A percentile compares a stretch with the other conserved stretches of the same genome.
phyloP scores from a whole-genome alignment of 2,113 vertebrate species.

The Thunnus maccoyii region DNA sequence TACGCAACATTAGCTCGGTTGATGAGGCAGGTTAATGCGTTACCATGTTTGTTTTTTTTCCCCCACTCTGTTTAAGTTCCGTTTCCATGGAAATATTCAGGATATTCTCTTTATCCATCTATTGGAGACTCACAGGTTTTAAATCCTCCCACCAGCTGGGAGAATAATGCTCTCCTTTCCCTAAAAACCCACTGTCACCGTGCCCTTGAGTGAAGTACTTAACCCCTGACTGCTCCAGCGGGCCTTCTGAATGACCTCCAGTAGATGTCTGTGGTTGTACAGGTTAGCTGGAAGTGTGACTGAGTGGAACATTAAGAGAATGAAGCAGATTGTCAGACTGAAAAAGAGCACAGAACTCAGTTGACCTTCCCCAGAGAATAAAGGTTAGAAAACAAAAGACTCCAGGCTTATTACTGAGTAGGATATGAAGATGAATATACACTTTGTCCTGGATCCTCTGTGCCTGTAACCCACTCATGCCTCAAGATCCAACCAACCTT shows the following conservation, averaged over 20 bases:
- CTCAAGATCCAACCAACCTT: slow-evolving; percentile 78
- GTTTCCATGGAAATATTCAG: slow-evolving; percentile 40
- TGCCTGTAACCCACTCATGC: slow-evolving; percentile 68
- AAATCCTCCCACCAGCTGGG: slow-evolving; percentile 3
- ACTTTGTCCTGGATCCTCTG: slow-evolving; percentile 65
- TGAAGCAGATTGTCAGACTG: slow-evolving; percentile 28
- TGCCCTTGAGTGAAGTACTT: slow-evolving; percentile 11
- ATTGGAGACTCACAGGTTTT: slow-evolving; percentile 26
- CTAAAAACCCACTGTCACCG: slow-evolving; percentile 15
- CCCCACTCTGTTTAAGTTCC: slow-evolving; percentile 16
- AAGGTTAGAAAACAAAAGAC: slow-evolving; percentile 66
- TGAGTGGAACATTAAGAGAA: slow-evolving; percentile 33
- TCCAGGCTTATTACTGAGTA: slow-evolving; percentile 52
- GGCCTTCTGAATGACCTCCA: background rate
- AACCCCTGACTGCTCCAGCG: background rate
- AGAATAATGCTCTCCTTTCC: slow-evolving; percentile 15
- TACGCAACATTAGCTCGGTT: slow-evolving; percentile 40
- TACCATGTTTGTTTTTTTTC: slow-evolving; percentile 34
- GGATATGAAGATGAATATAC: slow-evolving; percentile 61
- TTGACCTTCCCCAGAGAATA: slow-evolving; percentile 62
- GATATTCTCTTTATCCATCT: slow-evolving; percentile 26
- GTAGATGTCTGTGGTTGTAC: slow-evolving; percentile 26
- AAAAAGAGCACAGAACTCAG: slow-evolving; percentile 32
- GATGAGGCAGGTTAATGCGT: slow-evolving; percentile 36
- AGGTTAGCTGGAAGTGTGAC: slow-evolving; percentile 29